These are phyloP conservation scores for Odontophorus gujanensis DNA, from an alignment of 2,113 vertebrate species.

Conservation along the genomic window DNA sequence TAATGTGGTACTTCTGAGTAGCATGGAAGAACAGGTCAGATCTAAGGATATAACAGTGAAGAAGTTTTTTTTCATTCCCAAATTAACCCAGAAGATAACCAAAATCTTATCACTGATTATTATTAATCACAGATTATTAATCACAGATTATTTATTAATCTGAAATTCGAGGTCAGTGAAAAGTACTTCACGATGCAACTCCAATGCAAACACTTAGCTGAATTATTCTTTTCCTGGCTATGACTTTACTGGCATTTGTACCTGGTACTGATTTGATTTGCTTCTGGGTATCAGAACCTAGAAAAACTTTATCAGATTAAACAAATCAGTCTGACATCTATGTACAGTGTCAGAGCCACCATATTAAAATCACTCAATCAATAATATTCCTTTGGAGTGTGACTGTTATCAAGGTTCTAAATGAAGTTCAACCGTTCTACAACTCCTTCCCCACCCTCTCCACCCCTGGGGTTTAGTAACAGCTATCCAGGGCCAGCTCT, in stretches of 20 bases:
- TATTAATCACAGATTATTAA: too few species aligned
- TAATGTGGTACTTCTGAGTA: neutral
- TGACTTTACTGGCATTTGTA: neutral
- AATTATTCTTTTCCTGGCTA: neutral
- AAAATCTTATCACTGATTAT: neutral
- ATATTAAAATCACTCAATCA: neutral
- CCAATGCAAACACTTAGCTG: rapidly evolving
- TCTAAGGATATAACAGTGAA: neutral
- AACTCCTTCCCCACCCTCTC: neutral
- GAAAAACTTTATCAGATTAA: neutral
- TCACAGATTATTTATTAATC: too few species aligned
- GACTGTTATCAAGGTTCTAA: neutral
- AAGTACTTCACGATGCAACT: neutral
- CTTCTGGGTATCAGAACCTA: neutral
- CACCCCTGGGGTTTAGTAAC: neutral
- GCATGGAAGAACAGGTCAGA: neutral
- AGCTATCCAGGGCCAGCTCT: neutral
- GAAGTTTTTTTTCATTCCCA: neutral
- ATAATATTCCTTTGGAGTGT: neutral
- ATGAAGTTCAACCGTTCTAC: neutral
- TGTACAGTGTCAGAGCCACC: neutral
- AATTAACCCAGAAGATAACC: neutral
- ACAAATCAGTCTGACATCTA: neutral
- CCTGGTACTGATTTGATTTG: neutral
- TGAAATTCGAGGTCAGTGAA: neutral